phyloP scores from a whole-genome alignment of 2,888 invertebrate genomes.

The Gortyna flavago region DNA sequence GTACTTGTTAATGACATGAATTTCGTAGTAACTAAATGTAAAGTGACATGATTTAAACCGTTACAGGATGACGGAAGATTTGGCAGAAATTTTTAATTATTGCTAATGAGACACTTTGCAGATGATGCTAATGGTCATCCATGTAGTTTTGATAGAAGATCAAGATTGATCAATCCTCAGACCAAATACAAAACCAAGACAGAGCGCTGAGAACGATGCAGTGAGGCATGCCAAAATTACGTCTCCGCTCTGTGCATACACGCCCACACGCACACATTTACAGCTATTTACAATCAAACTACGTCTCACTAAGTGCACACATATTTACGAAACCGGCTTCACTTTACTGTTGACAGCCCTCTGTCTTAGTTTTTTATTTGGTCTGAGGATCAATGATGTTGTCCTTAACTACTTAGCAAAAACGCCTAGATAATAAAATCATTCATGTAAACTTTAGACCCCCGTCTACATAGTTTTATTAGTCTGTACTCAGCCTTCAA shows the following conservation, averaged over 20 bases:
- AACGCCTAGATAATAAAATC: background rate
- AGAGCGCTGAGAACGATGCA: no score
- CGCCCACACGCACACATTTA: no score
- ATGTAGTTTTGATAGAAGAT: background rate
- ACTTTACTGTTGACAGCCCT: no score
- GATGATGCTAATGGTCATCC: background rate
- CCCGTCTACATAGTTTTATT: constrained; percentile 52
- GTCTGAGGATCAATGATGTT: no score
- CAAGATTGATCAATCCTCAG: background rate
- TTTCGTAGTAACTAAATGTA: background rate
- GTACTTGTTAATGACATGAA: background rate
- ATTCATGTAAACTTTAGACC: constrained; percentile 9
- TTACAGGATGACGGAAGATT: background rate
- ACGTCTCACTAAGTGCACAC: no score
- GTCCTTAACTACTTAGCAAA: background rate
- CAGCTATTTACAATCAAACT: no score
- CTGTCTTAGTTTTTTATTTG: no score
- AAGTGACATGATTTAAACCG: background rate
- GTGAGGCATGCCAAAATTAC: no score
- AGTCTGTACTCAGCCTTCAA: constrained; percentile 46
- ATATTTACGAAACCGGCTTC: no score
- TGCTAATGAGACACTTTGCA: no score
- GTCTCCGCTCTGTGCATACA: no score
- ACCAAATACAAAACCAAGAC: no score
- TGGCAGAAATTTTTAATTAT: background rate